Evolutionary conservation across 2,113 vertebrate species (phyloP), one percentile per base, ranked within the genome.

Genomic region (Castor canadensis): DNA sequence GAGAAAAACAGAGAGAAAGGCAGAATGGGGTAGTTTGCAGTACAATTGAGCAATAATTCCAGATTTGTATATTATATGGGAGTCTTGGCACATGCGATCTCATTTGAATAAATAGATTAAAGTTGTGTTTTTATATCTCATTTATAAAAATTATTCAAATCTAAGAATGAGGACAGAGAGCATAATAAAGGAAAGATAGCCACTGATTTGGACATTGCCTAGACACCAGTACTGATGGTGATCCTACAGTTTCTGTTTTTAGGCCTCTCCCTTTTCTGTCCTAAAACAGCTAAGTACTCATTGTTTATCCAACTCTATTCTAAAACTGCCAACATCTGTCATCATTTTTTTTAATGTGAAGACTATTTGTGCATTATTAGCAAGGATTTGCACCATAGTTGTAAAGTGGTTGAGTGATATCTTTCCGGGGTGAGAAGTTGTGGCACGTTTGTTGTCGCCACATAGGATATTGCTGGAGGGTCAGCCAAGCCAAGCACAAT

Each of bases 101-200:
- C 47, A 88, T 88, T 71, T 91, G 16, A 67, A 67, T 12, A 9
- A 79, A 19, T 7, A 28, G 3, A 2, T 64, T 69, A 20, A 81
- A 92, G 52, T 5, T 90, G 17, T 1, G 62, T 87, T 60, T 96
- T 87, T 17, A 17, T 71, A 35, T 86, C 62, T 52, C 66, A 32
- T 93, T 89, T 30, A 47, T 79, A 20, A 8, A 52, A 6, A n/a
- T 60, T 49, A 54, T 35, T 5, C 16, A 87, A 71, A 84, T 79
- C 28, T 89, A 93, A 84, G 35, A 67, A 22, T 67, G 19, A 26
- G 15, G 62, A 58, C n/a, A 16, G 32, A 69, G 6, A 62, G 38
- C 38, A 49, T 26, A 45, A 38, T 10, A 54, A 7, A 32, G 2
- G 4, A 10, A 0, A 0, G 8, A 4, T 12, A 43, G 52, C 2